Evolutionary conservation across 2,113 vertebrate genomes (phyloP), one percentile per base, ranked within the genome.

Genomic region (Podarcis muralis): DNA sequence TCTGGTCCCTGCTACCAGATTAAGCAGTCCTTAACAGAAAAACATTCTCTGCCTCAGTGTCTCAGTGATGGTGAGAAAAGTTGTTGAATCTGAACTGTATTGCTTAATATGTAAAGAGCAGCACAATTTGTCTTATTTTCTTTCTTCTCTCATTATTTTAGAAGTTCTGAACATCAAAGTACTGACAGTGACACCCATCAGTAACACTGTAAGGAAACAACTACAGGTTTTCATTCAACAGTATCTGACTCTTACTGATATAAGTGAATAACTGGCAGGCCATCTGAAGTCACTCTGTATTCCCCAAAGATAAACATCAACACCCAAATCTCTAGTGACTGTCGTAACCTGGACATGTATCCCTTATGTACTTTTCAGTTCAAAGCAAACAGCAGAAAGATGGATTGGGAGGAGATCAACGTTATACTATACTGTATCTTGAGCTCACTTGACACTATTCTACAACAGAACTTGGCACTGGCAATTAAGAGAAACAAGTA

Each of bases 251-350:
- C 77, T 81, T 81, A 86, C 32, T 30, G 72, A 53, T 68, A 76
- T 66, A 62, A 77, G 59, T 66, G 81, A 83, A 69, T 57, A 88
- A 83, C 59, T 83, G 81, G 81, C 37, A 68, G 72, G 72, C 40
- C 83, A 83, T 88, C 72, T 88, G 81, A 88, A 83, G 30, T 83
- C 81, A 84, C 87, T 69, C 32, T 78, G 81, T 76, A 86, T 86
- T 66, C 59, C 84, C 74, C 75, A 66, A 86, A 88, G 81, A 76
- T 78, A 69, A n/a, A 88, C 43, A 84, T 43, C 62, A 84, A 69
- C 81, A 57, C 57, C 11, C 43, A 84, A 78, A 37, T 40, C 40
- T 62, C 59, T 66, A 62, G 40, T 13, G 25, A 59, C 66, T 59
- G n/a, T 6, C 32, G 53, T 88, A 83, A 69, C 22, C 15, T 69